phyloP scores from a whole-genome alignment of 2,797 vertebrate species.

The Coregonus sp. region DNA sequence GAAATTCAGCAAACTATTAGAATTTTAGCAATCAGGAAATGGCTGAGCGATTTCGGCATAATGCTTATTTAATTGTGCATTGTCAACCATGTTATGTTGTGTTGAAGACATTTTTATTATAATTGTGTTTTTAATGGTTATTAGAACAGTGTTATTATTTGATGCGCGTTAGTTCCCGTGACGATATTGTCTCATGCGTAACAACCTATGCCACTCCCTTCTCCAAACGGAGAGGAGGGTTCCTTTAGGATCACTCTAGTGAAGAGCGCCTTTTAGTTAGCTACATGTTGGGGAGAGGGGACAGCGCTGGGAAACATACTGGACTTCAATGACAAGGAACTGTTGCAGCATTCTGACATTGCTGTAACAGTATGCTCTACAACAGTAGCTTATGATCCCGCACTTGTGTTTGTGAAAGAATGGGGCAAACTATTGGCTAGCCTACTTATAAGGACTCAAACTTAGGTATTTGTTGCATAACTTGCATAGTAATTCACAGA shows the following conservation, averaged over 20 bases:
- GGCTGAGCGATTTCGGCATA: too few species aligned
- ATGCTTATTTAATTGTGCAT: not conserved
- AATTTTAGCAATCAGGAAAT: too few species aligned
- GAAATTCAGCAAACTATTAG: too few species aligned
- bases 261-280: not conserved
- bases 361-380: not conserved
- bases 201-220: not conserved
- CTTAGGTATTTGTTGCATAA: not conserved
- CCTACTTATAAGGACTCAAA: not conserved
- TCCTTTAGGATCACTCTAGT: not conserved
- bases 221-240: not conserved
- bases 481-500: not conserved
- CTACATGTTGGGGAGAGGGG: not conserved
- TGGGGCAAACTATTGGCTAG: not conserved
- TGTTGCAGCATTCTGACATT: not conserved
- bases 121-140: not conserved
- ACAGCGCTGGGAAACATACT: not conserved
- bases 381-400: not conserved
- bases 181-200: not conserved
- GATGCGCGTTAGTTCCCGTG: not conserved
- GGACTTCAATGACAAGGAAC: not conserved
- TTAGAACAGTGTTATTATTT: not conserved
- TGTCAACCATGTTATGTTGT: not conserved
- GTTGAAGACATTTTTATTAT: not conserved
- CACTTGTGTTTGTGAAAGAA: not conserved